These are phyloP conservation scores for Papilio glaucus DNA, from an alignment of 1,140 invertebrate species.

Conservation along the genomic window DNA sequence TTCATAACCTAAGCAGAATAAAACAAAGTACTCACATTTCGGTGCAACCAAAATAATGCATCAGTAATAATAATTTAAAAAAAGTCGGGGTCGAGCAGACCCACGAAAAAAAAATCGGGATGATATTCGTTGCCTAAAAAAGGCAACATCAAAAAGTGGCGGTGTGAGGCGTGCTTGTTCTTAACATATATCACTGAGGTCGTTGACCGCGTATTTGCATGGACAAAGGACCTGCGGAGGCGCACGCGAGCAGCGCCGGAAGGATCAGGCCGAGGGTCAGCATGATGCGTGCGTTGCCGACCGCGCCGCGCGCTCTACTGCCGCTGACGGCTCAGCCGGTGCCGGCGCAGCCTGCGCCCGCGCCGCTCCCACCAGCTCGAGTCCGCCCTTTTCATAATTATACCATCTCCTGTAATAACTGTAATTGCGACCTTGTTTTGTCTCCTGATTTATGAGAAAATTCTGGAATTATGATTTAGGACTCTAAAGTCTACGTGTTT, in stretches of 20 bases:
- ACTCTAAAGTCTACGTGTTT: too few species aligned
- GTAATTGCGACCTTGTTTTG: constrained; percentile 17
- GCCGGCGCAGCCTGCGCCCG: constrained; percentile 46
- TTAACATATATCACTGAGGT: constrained; percentile 67
- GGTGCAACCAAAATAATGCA: neutral
- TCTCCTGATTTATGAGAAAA: neutral
- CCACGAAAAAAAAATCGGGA: constrained; percentile 31
- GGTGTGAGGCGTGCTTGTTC: constrained; percentile 46
- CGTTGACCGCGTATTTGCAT: constrained; percentile 65
- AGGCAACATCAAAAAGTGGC: constrained; percentile 45
- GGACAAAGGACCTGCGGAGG: constrained; percentile 59
- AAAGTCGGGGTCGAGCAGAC: neutral
- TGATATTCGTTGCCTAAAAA: constrained; percentile 29
- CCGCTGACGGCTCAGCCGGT: neutral
- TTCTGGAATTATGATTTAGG: neutral
- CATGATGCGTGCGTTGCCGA: constrained; percentile 50
- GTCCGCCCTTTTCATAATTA: constrained; percentile 2
- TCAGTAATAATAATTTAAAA: neutral
- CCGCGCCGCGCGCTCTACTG: constrained; percentile 55
- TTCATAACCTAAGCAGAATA: neutral
- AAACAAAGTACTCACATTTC: constrained; percentile 4
- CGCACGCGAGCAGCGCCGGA: constrained; percentile 52
- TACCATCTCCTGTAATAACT: constrained; percentile 25
- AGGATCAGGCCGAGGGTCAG: constrained; percentile 40
- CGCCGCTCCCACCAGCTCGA: neutral